phyloP scores from a whole-genome alignment of 2,797 vertebrate genomes.

The Gymnothorax javanicus region DNA sequence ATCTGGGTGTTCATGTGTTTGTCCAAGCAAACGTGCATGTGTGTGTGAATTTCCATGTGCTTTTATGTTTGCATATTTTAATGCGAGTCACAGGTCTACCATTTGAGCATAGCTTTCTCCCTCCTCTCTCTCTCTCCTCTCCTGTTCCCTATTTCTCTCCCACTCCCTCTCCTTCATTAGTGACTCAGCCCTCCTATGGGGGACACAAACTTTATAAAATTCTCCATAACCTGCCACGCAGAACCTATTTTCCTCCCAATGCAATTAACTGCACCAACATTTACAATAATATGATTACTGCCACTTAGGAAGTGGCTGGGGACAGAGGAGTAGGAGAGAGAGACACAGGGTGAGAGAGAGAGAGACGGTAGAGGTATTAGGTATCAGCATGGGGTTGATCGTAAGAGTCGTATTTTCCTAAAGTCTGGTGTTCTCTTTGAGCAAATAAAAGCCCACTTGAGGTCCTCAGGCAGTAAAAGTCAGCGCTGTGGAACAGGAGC shows the following conservation, averaged over 20 bases:
- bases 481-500: slow-evolving; percentile 94
- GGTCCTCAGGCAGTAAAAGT: slow-evolving; percentile 98
- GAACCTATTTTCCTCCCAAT: slow-evolving; percentile 98
- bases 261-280: slow-evolving; percentile 99
- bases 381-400: slow-evolving; percentile 99
- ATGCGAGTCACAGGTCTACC: background rate
- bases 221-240: slow-evolving; percentile 87
- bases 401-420: slow-evolving; percentile 94
- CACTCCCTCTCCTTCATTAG: slow-evolving; percentile 76
- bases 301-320: slow-evolving; percentile 94
- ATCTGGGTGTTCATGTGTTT: too few species aligned
- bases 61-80: background rate
- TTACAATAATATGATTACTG: slow-evolving; percentile 99
- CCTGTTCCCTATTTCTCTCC: slow-evolving; percentile 31
- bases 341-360: slow-evolving; percentile 74
- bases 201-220: slow-evolving; percentile 94
- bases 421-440: slow-evolving; percentile 98
- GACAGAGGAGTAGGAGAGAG: slow-evolving; percentile 79
- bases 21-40: background rate
- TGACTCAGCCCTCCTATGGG: slow-evolving; percentile 83
- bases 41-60: background rate
- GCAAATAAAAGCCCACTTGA: slow-evolving; percentile 98
- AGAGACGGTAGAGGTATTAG: slow-evolving; percentile 88
- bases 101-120: slow-evolving; percentile 49
- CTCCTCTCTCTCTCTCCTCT: slow-evolving; percentile 53